Conservation (phyloP, 2,888 invertebrate genomes). For the Eubasilissa splendida region DNA sequence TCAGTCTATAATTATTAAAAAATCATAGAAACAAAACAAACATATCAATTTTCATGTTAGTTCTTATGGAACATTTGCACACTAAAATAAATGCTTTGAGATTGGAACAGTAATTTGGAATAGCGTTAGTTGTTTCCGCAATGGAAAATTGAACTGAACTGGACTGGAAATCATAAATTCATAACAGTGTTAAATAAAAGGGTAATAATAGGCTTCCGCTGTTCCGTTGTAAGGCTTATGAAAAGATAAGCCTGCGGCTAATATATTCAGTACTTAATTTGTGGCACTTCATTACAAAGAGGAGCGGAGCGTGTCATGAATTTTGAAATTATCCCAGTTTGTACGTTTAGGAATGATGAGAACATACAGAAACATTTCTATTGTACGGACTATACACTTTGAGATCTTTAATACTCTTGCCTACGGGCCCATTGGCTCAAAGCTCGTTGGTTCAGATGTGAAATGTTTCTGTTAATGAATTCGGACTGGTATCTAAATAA, state of each 20-base stretch:
- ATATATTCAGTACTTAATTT: slow-evolving; percentile 45
- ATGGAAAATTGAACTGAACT: slow-evolving; percentile 19
- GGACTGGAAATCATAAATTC: slow-evolving; percentile 42
- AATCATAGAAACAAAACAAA: too few species aligned
- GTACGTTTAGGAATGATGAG: slow-evolving; percentile 8
- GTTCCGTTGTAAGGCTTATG: slow-evolving; percentile 32
- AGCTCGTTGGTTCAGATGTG: too few species aligned
- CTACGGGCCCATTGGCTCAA: too few species aligned
- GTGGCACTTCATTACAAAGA: slow-evolving; percentile 36
- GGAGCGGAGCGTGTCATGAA: slow-evolving; percentile 18
- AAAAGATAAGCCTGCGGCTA: slow-evolving; percentile 45
- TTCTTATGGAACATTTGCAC: neutral
- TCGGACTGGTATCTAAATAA: too few species aligned
- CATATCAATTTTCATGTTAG: too few species aligned
- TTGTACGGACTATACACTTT: too few species aligned
- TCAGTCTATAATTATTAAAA: too few species aligned
- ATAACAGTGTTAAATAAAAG: slow-evolving; percentile 38
- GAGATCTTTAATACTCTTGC: too few species aligned
- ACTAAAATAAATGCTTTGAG: neutral
- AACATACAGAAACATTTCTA: too few species aligned
- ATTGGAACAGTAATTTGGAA: neutral
- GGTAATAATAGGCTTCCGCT: slow-evolving; percentile 40
- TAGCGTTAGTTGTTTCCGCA: slow-evolving; percentile 20
- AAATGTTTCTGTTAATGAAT: too few species aligned
- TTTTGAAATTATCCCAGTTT: slow-evolving; percentile 30